These are phyloP conservation scores for Zosterops hypoxanthus DNA, from an alignment of 2,113 vertebrate species.

Conservation along the genomic window DNA sequence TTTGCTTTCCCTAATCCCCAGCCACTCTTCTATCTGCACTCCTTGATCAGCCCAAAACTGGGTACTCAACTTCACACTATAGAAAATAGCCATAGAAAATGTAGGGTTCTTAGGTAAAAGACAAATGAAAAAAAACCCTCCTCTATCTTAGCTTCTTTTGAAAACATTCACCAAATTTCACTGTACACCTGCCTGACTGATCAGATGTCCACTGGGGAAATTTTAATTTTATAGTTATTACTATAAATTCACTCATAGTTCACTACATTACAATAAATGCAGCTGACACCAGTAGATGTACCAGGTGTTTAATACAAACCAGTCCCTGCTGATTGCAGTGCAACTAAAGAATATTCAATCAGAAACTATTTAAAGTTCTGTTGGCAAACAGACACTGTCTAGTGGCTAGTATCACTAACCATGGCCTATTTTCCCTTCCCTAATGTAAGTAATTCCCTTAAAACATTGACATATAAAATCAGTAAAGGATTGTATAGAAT, in stretches of 20 bases:
- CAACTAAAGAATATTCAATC: background rate
- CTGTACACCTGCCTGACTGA: background rate
- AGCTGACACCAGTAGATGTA: background rate
- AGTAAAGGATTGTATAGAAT: background rate
- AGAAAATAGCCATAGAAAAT: background rate
- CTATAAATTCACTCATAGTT: background rate
- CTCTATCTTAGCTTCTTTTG: background rate
- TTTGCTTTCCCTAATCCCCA: background rate
- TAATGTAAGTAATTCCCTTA: background rate
- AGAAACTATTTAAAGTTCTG: background rate
- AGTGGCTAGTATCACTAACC: background rate
- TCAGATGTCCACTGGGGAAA: background rate
- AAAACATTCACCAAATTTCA: background rate
- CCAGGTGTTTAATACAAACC: background rate
- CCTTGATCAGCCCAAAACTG: background rate
- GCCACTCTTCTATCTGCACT: background rate
- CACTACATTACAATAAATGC: background rate
- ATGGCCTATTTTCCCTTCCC: background rate
- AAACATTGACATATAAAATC: background rate
- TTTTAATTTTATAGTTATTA: background rate
- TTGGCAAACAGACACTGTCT: background rate
- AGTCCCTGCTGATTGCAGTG: background rate
- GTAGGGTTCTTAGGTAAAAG: background rate
- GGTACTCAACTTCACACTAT: background rate
- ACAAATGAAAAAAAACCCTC: background rate